Percentiles rank a stretch among this genome's conserved stretches.
These are phyloP conservation scores for Psittacula cyanocephala DNA, from an alignment of 2,113 vertebrate genomes.

Conservation along the genomic window DNA sequence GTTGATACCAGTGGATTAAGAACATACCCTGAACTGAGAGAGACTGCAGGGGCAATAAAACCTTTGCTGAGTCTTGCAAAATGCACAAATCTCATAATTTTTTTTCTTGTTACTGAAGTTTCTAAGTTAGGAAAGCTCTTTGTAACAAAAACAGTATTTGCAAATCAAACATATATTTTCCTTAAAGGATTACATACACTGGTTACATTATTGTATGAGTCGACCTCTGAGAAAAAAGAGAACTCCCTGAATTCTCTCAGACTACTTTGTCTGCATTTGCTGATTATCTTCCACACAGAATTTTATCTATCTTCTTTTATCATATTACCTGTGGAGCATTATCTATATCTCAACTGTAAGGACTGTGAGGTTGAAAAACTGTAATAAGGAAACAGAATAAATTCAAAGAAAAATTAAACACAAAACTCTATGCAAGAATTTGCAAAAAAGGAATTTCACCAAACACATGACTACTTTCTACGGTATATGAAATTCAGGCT, in stretches of 20 bases:
- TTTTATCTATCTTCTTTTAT: background rate
- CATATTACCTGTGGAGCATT: background rate
- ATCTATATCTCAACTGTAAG: background rate
- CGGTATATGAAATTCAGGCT: background rate
- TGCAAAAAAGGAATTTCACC: background rate
- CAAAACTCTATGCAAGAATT: background rate
- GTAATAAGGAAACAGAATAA: background rate
- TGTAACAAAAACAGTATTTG: background rate
- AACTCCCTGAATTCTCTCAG: background rate
- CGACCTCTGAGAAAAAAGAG: background rate
- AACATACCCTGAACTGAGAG: background rate
- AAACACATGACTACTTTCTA: background rate
- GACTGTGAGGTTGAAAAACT: background rate
- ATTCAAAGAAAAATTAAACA: background rate
- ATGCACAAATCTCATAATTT: background rate
- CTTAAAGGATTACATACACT: background rate
- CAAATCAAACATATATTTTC: background rate
- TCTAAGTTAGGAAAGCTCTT: background rate
- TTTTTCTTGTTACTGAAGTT: background rate
- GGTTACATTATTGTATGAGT: background rate
- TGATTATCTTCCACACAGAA: background rate
- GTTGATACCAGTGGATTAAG: background rate
- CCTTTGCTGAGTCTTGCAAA: background rate
- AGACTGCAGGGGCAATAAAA: background rate
- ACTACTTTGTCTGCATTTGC: background rate